Percentiles rank a stretch among this genome's conserved stretches.
Evolutionary conservation across 2,797 vertebrate species (phyloP).

Genomic region (Platalea minor): DNA sequence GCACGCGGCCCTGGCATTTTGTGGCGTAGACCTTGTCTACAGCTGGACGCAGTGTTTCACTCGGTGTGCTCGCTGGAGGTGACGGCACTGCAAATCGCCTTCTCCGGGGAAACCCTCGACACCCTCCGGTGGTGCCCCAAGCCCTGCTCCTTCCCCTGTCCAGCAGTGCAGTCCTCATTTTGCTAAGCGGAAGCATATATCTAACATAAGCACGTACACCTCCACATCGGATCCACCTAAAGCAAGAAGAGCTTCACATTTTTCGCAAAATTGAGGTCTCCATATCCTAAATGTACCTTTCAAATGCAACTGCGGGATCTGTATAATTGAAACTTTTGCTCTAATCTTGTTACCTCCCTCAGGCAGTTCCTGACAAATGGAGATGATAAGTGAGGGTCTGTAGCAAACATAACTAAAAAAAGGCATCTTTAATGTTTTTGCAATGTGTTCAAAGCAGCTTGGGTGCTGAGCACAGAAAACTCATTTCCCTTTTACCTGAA

Average conservation of each 20-base stretch:
- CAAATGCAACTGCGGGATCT: neutral
- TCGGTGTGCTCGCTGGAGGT: neutral
- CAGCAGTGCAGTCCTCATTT: neutral
- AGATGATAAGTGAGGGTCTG: neutral
- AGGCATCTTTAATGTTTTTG: neutral
- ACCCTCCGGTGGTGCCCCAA: neutral
- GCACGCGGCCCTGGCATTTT: fast-evolving
- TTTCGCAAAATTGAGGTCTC: neutral
- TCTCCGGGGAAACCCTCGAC: neutral
- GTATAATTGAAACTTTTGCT: neutral
- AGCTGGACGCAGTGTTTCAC: neutral
- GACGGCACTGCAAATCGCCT: neutral
- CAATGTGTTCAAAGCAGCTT: neutral
- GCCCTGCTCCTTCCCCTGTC: neutral
- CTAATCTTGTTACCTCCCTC: neutral
- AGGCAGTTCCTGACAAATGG: neutral
- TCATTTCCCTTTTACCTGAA: conserved; percentile 25
- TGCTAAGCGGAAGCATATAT: neutral
- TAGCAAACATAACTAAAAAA: neutral
- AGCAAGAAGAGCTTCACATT: neutral
- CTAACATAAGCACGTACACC: fast-evolving
- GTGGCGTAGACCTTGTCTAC: fast-evolving
- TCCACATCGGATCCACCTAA: neutral
- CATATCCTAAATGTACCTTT: neutral
- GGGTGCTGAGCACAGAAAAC: neutral